phyloP scores from a whole-genome alignment of 2,113 vertebrate genomes.

The Gymnobelideus leadbeateri region DNA sequence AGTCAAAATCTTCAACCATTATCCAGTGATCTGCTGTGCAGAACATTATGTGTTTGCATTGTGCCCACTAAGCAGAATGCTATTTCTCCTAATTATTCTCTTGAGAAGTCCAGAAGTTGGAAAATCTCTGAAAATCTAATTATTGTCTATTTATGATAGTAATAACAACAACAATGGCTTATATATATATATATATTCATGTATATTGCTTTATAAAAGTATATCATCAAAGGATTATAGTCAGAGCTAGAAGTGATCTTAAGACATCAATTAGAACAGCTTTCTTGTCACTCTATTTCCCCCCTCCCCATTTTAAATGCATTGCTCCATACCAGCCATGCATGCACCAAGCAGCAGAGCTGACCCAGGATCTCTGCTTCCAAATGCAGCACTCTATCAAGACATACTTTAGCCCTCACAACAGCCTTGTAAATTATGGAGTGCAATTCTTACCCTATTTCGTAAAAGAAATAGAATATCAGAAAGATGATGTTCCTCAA shows the following conservation, averaged over 20 bases:
- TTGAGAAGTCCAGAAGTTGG: background rate
- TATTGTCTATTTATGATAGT: background rate
- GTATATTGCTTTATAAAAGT: background rate
- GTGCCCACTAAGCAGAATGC: background rate
- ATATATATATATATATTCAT: background rate
- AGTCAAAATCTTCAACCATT: conserved; percentile 1
- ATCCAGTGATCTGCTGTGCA: background rate
- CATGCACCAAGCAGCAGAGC: background rate
- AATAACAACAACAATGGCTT: background rate
- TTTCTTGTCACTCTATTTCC: background rate
- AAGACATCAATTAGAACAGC: background rate
- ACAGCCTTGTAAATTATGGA: background rate
- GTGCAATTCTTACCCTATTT: background rate
- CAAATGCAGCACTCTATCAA: background rate
- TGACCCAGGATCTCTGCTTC: background rate
- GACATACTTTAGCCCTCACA: background rate
- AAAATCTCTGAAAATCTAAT: background rate
- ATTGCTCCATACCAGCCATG: background rate
- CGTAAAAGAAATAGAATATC: background rate
- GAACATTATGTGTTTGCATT: background rate
- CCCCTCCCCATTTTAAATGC: background rate
- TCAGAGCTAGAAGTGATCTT: background rate
- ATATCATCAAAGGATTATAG: background rate
- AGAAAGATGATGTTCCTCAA: background rate
- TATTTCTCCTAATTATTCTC: background rate